phyloP scores from a whole-genome alignment of 2,113 vertebrate species.

The Callorhinus ursinus region DNA sequence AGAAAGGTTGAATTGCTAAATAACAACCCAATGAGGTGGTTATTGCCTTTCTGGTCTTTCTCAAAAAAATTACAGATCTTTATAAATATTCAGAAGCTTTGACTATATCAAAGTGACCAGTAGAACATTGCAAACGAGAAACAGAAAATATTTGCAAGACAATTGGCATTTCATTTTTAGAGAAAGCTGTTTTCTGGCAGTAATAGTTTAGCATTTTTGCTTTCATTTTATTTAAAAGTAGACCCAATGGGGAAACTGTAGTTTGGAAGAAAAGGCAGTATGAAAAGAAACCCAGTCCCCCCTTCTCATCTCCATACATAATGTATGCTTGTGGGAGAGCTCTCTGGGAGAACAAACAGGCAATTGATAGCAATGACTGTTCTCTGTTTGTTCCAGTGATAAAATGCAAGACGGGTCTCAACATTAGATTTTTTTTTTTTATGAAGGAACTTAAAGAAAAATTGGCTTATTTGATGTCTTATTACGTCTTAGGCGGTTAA shows the following conservation, averaged over 20 bases:
- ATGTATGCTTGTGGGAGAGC: constrained; percentile 68
- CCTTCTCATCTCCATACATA: constrained; percentile 66
- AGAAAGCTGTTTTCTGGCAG: constrained; percentile 74
- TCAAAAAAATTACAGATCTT: constrained; percentile 42
- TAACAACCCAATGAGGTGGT: not conserved
- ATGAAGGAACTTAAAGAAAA: constrained; percentile 69
- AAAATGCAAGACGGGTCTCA: constrained; percentile 67
- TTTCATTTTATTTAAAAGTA: constrained; percentile 77
- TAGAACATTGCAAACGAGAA: constrained; percentile 58
- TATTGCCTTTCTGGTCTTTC: constrained; percentile 50
- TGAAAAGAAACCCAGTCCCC: constrained; percentile 51
- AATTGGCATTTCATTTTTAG: constrained; percentile 74
- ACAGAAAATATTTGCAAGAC: constrained; percentile 67
- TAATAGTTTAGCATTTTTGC: constrained; percentile 68
- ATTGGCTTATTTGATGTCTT: constrained; percentile 51
- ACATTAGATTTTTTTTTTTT: constrained; percentile 47
- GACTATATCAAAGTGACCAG: constrained; percentile 60
- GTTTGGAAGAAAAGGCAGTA: constrained; percentile 74
- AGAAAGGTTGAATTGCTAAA: constrained; percentile 5
- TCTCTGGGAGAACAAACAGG: constrained; percentile 72
- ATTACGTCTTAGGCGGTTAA: constrained; percentile 62
- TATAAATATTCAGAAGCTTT: constrained; percentile 77
- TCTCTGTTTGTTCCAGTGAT: constrained; percentile 78
- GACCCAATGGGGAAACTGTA: constrained; percentile 60
- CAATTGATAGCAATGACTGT: constrained; percentile 69